Evolutionary conservation across 2,888 invertebrate genomes (phyloP), one percentile per base, ranked within the genome.

Genomic region (Chromoteleia sp.): DNA sequence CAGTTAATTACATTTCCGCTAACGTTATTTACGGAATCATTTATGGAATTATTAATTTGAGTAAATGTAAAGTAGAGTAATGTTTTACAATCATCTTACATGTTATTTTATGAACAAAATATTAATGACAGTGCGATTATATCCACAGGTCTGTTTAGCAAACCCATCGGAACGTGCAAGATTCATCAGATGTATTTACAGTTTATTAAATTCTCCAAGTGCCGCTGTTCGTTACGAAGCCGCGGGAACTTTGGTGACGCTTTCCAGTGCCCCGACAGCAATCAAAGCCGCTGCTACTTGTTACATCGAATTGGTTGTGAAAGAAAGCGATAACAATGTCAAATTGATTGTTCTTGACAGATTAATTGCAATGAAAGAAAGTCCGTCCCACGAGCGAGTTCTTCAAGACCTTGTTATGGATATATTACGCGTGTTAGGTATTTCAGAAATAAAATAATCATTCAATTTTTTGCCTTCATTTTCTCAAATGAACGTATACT

Each of bases 291-390:
- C 99, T 0, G 99, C 99, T 1, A 96, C 96, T 39, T 98, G 99
- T 92, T 99, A 99, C 93, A 99, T 99, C 88, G 99, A 99, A 90
- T 93, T 99, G 85, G 98, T 99, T 81, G 97, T 99, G n/a, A 99
- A 99, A 92, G 99, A 99, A 92, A 98, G 98, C 92, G 99, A 99
- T 92, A 99, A 99, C 93, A 99, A 99, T 93, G 99, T 99, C 12
- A 99, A 99, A 93, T 93, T 99, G 74, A 99, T 99, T 86, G 99
- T 99, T 6, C 93, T 99, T 87, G 99, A 98, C 88, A 95, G 99
- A 15, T 93, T 99, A 82, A 96, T 97, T 84, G 96, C 97, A 0
- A 94, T 99, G 91, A 96, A 96, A 83, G 97, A 96, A 81, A 94
- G 95, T 87, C 96, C 96, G 15, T 94, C 94, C 59, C 97, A 96